Percentiles rank a stretch among this genome's conserved stretches.
Conservation (phyloP, 2,797 vertebrate genomes). For the Morelia viridis region DNA sequence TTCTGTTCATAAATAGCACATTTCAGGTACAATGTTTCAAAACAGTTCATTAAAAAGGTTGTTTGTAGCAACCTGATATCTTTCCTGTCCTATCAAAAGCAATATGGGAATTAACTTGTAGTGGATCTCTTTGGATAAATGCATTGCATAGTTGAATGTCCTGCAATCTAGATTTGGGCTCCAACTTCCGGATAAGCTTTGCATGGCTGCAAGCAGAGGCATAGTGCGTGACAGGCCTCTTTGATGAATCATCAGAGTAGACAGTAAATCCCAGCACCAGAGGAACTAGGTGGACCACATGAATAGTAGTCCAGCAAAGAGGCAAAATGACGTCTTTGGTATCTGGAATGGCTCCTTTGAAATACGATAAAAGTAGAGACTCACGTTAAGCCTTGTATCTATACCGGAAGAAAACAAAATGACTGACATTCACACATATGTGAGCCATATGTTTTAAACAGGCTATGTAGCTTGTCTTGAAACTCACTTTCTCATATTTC, state of each 20-base stretch:
- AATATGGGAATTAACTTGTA: neutral
- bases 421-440: slow-evolving; percentile 2
- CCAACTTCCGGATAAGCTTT: neutral
- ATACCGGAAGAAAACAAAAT: neutral
- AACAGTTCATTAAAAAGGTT: neutral
- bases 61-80: neutral
- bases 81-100: neutral
- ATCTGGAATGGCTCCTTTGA: neutral
- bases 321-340: neutral
- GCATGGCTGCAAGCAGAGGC: neutral
- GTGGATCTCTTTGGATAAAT: neutral
- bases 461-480: neutral
- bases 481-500: slow-evolving; percentile 17
- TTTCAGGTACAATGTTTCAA: neutral
- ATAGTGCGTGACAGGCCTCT: neutral
- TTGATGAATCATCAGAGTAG: neutral
- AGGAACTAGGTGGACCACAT: neutral
- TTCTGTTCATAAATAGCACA: neutral
- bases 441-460: slow-evolving; percentile 17
- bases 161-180: neutral
- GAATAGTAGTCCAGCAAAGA: neutral
- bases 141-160: neutral
- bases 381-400: neutral
- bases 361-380: slow-evolving; percentile 8
- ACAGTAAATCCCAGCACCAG: neutral